Conservation (phyloP, 1,140 invertebrate genomes). For the Goniozus legneri region DNA sequence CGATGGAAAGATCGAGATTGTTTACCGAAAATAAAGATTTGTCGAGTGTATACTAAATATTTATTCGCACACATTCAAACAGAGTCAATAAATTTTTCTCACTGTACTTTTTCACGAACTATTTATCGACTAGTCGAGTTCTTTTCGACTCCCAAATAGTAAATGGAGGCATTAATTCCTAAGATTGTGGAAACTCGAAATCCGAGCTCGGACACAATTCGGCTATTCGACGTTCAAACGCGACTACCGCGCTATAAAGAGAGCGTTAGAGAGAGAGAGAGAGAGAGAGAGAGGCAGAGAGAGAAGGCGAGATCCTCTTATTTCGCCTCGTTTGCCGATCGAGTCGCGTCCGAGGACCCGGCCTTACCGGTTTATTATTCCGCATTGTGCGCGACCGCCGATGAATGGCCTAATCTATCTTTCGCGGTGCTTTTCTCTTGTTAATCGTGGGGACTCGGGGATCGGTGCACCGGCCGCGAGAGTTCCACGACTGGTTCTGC, state of each 20-base stretch:
- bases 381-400: conserved; percentile 23
- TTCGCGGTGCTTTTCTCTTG: conserved; percentile 18
- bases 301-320: conserved; percentile 22
- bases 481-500: background rate
- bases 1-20: no score
- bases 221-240: no score
- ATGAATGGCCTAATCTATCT: conserved; percentile 36
- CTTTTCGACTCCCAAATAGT: no score
- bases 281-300: conserved; percentile 1
- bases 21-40: no score
- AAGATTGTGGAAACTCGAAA: no score
- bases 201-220: no score
- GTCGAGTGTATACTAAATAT: no score
- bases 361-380: conserved; percentile 26
- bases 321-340: conserved; percentile 39
- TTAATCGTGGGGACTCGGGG: conserved; percentile 8
- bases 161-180: no score
- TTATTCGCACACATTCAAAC: no score
- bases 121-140: no score
- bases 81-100: no score
- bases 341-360: conserved; percentile 3
- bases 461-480: background rate
- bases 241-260: background rate
- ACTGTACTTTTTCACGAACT: no score
- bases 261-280: background rate